Percentiles rank a stretch among this genome's conserved stretches.
Conservation (phyloP, 2,797 vertebrate genomes). For the Liasis olivaceus region DNA sequence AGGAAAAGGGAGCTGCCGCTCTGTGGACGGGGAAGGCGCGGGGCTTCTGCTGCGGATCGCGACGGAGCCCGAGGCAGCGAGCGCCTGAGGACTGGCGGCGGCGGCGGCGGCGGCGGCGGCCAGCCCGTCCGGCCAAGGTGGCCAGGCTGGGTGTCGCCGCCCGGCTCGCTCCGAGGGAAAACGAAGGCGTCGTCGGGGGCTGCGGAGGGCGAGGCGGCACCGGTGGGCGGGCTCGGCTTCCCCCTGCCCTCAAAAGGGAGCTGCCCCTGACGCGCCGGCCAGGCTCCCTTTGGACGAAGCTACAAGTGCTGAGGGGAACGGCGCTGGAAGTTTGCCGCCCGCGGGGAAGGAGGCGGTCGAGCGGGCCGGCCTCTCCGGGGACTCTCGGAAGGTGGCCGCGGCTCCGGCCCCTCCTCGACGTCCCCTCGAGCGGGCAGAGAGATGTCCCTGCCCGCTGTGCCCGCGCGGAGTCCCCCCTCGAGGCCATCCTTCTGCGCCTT, state of each 20-base stretch:
- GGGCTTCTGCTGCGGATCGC: background rate
- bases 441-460: background rate
- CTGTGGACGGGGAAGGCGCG: background rate
- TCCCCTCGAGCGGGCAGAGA: background rate
- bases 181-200: background rate
- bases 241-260: background rate
- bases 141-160: background rate
- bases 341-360: background rate
- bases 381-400: background rate
- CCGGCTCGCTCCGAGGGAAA: background rate
- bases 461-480: background rate
- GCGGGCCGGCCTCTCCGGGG: too few species aligned
- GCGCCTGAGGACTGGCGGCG: background rate
- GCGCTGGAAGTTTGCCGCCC: background rate
- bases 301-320: constrained; percentile 11
- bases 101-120: background rate
- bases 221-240: constrained; percentile 58
- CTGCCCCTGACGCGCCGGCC: background rate
- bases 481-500: background rate
- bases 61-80: background rate
- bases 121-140: background rate
- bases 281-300: background rate
- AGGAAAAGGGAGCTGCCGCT: background rate
- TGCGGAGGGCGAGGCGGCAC: constrained; percentile 18
- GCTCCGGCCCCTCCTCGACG: too few species aligned